Conservation (phyloP, 2,113 vertebrate genomes). For the Baryphthengus martii region DNA sequence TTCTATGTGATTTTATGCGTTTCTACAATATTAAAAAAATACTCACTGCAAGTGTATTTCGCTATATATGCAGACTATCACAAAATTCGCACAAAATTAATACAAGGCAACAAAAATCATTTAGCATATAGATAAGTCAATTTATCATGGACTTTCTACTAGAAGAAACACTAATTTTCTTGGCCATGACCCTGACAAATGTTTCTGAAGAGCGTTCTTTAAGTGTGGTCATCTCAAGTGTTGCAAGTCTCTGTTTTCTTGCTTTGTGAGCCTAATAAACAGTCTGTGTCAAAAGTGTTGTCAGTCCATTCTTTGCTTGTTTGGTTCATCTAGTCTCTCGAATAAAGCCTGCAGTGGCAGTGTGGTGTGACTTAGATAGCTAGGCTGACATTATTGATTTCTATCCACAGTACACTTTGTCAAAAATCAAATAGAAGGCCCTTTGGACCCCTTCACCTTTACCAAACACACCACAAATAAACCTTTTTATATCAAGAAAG, state of each 20-base stretch:
- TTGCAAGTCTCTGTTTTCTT: constrained; percentile 70
- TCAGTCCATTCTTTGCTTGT: constrained; percentile 95
- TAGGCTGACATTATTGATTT: constrained; percentile 95
- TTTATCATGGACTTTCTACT: constrained; percentile 94
- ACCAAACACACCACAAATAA: constrained; percentile 89
- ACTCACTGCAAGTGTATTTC: neutral
- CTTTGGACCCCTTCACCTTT: constrained; percentile 97
- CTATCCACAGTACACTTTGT: constrained; percentile 95
- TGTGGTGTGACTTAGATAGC: constrained; percentile 77
- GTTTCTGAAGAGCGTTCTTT: constrained; percentile 74
- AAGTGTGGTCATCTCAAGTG: constrained; percentile 83
- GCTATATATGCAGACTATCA: constrained; percentile 66
- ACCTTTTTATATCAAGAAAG: constrained; percentile 79
- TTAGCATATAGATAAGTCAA: constrained; percentile 99
- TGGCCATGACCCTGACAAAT: constrained; percentile 93
- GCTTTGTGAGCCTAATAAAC: constrained; percentile 89
- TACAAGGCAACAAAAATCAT: constrained; percentile 78
- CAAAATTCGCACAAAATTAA: constrained; percentile 80
- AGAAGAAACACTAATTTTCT: constrained; percentile 94
- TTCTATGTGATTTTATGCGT: constrained; percentile 1
- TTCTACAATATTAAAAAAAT: neutral
- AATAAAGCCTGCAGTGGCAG: constrained; percentile 80
- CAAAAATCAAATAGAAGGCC: constrained; percentile 99
- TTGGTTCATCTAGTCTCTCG: constrained; percentile 88
- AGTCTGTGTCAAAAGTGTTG: constrained; percentile 89